phyloP scores from a whole-genome alignment of 2,113 vertebrate species.

The Pipra filicauda region DNA sequence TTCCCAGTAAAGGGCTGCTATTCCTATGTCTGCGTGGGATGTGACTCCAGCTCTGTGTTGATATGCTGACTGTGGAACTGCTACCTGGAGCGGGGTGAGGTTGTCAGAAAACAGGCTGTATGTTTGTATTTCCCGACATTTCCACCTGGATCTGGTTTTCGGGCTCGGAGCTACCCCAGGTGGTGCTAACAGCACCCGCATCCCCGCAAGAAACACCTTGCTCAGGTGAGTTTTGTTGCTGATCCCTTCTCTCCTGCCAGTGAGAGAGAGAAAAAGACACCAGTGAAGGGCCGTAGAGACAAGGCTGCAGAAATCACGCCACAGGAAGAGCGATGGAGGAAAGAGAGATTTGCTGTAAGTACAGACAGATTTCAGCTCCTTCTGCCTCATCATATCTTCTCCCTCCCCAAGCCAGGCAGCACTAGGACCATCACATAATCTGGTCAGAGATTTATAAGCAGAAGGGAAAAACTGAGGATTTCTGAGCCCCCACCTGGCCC shows the following conservation, averaged over 20 bases:
- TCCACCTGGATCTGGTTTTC: conserved; percentile 61
- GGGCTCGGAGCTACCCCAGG: conserved; percentile 43
- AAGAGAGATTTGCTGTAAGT: not conserved
- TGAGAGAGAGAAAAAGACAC: not conserved
- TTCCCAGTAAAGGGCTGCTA: not conserved
- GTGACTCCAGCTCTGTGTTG: not conserved
- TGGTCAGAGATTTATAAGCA: not conserved
- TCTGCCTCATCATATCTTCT: not conserved
- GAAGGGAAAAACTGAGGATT: not conserved
- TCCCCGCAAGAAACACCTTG: not conserved
- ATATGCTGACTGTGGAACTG: not conserved
- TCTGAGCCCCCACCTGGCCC: not conserved
- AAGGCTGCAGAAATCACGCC: not conserved
- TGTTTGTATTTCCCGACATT: conserved; percentile 47
- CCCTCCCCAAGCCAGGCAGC: not conserved
- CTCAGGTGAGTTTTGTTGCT: not conserved
- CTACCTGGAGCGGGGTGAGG: conserved; percentile 18
- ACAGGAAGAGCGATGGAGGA: not conserved
- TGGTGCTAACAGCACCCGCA: conserved; percentile 50
- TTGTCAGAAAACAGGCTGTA: conserved; percentile 27
- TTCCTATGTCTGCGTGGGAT: not conserved
- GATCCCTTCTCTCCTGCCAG: not conserved
- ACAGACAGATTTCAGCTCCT: not conserved
- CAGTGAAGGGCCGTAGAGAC: not conserved
- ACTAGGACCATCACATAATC: not conserved